Percentiles rank a stretch among this genome's conserved stretches.
phyloP scores from a whole-genome alignment of 2,113 vertebrate species.

The Myanophis thanlyinensis region DNA sequence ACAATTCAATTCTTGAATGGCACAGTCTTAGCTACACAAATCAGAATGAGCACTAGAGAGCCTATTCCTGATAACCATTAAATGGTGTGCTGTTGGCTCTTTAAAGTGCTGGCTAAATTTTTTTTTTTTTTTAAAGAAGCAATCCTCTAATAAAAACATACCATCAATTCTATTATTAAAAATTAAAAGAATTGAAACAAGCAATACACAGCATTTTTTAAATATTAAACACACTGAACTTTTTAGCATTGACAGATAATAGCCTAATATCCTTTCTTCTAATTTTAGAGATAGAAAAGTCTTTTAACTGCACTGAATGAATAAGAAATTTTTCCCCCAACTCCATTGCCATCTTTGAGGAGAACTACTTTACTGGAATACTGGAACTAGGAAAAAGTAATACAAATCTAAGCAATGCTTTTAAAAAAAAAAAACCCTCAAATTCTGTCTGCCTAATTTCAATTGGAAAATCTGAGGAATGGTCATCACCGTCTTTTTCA shows the following conservation, averaged over 20 bases:
- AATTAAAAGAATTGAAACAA: background rate
- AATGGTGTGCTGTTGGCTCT: background rate
- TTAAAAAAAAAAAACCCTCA: background rate
- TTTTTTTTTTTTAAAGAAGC: background rate
- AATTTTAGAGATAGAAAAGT: background rate
- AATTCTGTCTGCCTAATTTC: rapidly evolving
- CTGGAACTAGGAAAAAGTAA: background rate
- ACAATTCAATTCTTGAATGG: background rate
- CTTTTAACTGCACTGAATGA: background rate
- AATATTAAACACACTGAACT: constrained; percentile 23
- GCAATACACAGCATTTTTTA: constrained; percentile 30
- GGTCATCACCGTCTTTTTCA: background rate
- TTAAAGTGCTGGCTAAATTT: background rate
- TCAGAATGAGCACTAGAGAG: background rate
- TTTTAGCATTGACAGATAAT: constrained; percentile 15
- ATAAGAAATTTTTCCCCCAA: background rate
- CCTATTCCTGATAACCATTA: background rate
- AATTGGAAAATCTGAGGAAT: background rate
- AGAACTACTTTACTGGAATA: background rate
- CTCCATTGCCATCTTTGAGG: background rate
- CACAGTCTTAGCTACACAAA: background rate
- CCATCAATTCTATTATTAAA: background rate
- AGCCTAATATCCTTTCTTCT: background rate
- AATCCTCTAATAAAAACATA: background rate
- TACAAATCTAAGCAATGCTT: background rate